Evolutionary conservation across 37 sponge, comb jelly and placozoan genomes (phyloP).

Genomic region (Halichondria panicea): DNA sequence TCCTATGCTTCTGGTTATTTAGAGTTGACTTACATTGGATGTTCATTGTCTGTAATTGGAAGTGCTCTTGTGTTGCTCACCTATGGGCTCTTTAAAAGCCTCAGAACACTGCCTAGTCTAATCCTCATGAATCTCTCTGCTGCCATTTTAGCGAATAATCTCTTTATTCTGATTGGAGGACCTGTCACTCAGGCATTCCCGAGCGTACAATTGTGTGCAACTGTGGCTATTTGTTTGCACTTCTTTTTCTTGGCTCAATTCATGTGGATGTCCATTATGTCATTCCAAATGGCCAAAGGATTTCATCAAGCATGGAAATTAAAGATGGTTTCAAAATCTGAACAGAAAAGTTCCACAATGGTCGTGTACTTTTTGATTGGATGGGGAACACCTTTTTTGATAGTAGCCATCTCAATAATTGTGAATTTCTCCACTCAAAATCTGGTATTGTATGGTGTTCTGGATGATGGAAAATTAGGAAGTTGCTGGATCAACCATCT

Average conservation of each 20-base stretch:
- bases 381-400: conserved; percentile 32
- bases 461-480: not conserved
- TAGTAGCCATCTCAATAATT: not conserved
- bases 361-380: conserved; percentile 40
- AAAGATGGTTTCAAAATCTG: not conserved
- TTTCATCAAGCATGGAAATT: not conserved
- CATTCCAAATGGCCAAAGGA: conserved; percentile 9
- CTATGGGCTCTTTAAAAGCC: conserved; percentile 52
- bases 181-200: not conserved
- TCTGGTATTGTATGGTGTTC: conserved; percentile 39
- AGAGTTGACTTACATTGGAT: conserved; percentile 44
- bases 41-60: conserved; percentile 52
- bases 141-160: conserved; percentile 20
- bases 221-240: conserved; percentile 43
- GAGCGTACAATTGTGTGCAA: not conserved
- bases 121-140: conserved; percentile 47
- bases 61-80: conserved; percentile 39
- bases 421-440: conserved; percentile 36
- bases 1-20: conserved; percentile 3
- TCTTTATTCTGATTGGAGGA: conserved; percentile 11
- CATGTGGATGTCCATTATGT: conserved; percentile 49
- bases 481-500: conserved; percentile 39
- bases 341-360: not conserved
- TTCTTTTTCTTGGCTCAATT: conserved; percentile 46
- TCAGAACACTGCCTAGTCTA: conserved; percentile 39